phyloP scores from a whole-genome alignment of 1,140 invertebrate genomes.

The Pseudomyrmex flavicornis region DNA sequence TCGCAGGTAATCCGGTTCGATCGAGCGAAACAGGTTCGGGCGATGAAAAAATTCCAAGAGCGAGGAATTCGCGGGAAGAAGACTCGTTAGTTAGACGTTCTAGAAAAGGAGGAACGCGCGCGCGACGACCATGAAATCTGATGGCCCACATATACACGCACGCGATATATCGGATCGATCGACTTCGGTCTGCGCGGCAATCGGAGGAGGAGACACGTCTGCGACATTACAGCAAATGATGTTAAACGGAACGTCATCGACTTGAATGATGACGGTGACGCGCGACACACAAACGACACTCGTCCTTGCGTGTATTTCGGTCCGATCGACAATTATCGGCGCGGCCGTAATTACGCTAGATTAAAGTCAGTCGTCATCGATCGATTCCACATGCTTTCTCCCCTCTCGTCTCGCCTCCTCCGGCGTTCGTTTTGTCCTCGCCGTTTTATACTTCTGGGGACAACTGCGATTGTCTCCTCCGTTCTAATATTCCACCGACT shows the following conservation, averaged over 20 bases:
- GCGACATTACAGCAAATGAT: constrained; percentile 7
- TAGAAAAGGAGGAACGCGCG: not conserved
- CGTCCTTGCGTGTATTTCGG: constrained; percentile 18
- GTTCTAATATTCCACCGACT: not conserved
- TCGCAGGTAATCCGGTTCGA: constrained; percentile 17
- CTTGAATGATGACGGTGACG: no score
- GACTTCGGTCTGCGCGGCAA: not conserved
- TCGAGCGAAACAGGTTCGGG: constrained; percentile 29
- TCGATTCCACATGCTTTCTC: not conserved
- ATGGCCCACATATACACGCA: not conserved
- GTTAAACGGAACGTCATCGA: constrained; percentile 6
- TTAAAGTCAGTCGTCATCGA: constrained; percentile 24
- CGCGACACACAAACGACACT: not conserved
- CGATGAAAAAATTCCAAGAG: constrained; percentile 24
- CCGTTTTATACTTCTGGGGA: not conserved
- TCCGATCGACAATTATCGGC: constrained; percentile 46
- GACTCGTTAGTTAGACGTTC: not conserved
- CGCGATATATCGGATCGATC: constrained; percentile 16
- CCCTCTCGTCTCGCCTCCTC: not conserved
- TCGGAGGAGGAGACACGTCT: constrained; percentile 22
- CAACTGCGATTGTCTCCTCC: constrained; percentile 4
- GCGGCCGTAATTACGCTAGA: constrained; percentile 40
- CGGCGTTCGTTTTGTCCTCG: constrained; percentile 13
- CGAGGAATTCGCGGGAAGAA: not conserved
- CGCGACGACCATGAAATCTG: not conserved